phyloP scores from a whole-genome alignment of 2,113 vertebrate species.

The Hiodon alosoides region DNA sequence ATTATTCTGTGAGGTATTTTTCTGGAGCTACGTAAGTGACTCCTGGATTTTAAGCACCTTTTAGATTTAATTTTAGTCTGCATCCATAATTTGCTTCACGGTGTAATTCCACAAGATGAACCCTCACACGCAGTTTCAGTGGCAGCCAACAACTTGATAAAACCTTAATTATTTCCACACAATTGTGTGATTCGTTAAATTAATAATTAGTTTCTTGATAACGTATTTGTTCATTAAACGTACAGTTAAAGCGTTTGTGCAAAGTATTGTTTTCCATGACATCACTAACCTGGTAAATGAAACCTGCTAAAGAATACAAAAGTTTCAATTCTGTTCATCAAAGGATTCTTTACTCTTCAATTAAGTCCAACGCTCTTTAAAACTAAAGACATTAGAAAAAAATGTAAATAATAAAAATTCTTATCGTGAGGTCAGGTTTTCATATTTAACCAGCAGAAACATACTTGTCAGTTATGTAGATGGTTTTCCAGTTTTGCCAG shows the following conservation, averaged over 20 bases:
- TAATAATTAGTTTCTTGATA: not conserved
- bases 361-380: no score
- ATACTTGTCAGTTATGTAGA: no score
- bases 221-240: not conserved
- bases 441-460: no score
- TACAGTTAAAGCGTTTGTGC: not conserved
- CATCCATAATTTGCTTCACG: not conserved
- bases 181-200: not conserved
- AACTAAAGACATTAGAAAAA: no score
- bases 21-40: not conserved
- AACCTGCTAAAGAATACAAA: no score
- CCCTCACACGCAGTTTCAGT: not conserved
- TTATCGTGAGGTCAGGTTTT: no score
- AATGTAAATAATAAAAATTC: no score
- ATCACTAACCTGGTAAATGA: not conserved
- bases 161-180: not conserved
- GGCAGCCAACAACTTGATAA: not conserved
- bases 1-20: slow-evolving; percentile 11
- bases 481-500: no score
- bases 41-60: not conserved
- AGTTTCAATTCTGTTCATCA: no score
- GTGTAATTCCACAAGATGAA: no score
- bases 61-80: not conserved
- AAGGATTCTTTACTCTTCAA: no score
- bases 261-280: not conserved